A percentile compares a stretch with the other conserved stretches of the same genome.
Conservation (phyloP, 2,113 vertebrate species). For the Cyanistes caeruleus region DNA sequence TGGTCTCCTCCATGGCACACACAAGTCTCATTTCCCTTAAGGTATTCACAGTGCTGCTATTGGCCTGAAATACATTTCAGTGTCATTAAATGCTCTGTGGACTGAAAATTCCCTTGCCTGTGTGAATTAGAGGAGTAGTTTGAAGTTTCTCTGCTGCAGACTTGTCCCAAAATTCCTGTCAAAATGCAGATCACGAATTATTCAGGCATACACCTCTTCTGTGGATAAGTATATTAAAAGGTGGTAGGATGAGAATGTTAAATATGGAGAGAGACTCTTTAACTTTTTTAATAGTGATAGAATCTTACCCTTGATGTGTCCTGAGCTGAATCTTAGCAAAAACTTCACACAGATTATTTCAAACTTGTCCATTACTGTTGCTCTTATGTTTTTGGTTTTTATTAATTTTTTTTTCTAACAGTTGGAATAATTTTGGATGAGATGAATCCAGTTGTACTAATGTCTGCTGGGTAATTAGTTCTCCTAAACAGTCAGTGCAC, state of each 20-base stretch:
- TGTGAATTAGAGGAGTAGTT: background rate
- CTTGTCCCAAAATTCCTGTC: background rate
- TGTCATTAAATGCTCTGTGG: background rate
- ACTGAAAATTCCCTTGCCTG: background rate
- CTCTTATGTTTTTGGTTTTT: background rate
- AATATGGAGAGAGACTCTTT: background rate
- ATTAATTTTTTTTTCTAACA: background rate
- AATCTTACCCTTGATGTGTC: background rate
- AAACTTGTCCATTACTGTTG: background rate
- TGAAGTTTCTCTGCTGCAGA: background rate
- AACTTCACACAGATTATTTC: background rate
- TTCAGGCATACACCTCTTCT: background rate
- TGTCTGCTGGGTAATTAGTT: background rate
- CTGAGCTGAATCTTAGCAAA: background rate
- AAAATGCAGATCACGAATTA: background rate
- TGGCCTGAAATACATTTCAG: background rate
- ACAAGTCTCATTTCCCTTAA: accelerated
- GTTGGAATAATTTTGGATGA: background rate
- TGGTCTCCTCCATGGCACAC: background rate
- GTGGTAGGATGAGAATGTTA: background rate
- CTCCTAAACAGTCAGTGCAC: background rate
- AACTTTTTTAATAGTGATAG: background rate
- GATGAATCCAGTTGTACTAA: accelerated
- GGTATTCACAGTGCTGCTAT: accelerated
- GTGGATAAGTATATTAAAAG: background rate